Conservation (phyloP, 2,113 vertebrate species). For the Nicator chloris region DNA sequence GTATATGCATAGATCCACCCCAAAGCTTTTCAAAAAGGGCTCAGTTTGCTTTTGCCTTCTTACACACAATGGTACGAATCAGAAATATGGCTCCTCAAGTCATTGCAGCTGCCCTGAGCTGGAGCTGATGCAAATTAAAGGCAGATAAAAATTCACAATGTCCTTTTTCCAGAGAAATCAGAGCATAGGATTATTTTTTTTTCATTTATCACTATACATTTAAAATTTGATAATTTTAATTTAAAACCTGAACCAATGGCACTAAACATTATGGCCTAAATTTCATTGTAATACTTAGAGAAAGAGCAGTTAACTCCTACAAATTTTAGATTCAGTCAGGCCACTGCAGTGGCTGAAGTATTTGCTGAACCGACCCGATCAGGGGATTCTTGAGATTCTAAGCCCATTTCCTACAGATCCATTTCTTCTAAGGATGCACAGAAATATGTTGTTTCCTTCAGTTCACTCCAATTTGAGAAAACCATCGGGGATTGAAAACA, state of each 20-base stretch:
- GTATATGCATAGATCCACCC: not conserved
- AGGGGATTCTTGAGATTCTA: not conserved
- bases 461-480: not conserved
- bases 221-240: not conserved
- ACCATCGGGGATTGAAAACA: accelerated
- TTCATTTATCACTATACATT: not conserved
- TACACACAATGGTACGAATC: not conserved
- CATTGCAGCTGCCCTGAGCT: not conserved
- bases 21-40: not conserved
- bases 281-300: not conserved
- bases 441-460: not conserved
- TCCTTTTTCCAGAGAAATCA: not conserved
- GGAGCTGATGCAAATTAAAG: not conserved
- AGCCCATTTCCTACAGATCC: not conserved
- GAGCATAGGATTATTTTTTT: not conserved
- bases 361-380: not conserved
- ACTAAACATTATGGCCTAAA: not conserved
- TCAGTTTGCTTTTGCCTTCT: not conserved
- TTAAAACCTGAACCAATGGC: not conserved
- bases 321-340: not conserved
- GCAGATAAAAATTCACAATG: not conserved
- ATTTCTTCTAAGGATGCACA: not conserved
- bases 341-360: not conserved
- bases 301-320: not conserved
- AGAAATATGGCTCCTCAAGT: not conserved